Evolutionary conservation across 1,140 invertebrate genomes (phyloP).

Genomic region (Scaptomyza pallida): DNA sequence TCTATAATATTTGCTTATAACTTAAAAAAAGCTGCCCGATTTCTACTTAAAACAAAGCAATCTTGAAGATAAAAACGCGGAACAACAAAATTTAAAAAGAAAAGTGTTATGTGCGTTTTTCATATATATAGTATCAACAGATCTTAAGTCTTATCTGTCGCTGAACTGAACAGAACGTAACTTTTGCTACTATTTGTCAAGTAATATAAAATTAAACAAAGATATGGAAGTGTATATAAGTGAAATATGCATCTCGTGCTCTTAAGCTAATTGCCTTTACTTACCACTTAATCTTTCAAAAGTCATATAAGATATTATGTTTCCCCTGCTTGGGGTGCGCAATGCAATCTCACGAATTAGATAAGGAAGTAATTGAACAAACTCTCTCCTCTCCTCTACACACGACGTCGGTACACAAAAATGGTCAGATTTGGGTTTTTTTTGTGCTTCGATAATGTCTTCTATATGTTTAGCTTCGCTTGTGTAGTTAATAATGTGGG

Average conservation of each 20-base stretch:
- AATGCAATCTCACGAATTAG: constrained; percentile 75
- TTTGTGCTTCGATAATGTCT: background rate
- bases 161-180: constrained; percentile 20
- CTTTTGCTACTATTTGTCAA: background rate
- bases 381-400: constrained; percentile 30
- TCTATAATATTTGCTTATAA: background rate
- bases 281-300: constrained; percentile 84
- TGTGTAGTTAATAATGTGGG: constrained; percentile 17
- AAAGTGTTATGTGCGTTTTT: background rate
- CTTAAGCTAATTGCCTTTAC: constrained; percentile 39
- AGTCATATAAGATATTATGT: constrained; percentile 84
- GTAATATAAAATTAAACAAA: background rate
- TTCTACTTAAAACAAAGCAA: background rate
- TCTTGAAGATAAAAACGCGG: background rate
- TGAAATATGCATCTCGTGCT: constrained; percentile 14
- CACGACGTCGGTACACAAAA: constrained; percentile 21
- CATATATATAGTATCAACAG: background rate
- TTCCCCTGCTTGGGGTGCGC: constrained; percentile 82
- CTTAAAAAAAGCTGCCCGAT: background rate
- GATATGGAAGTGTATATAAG: background rate
- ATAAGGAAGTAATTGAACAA: constrained; percentile 44
- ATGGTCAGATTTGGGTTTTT: constrained; percentile 18
- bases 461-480: constrained; percentile 13
- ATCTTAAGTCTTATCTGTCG: background rate
- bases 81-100: background rate